Percentiles rank a stretch among this genome's conserved stretches.
These are phyloP conservation scores for Schizotus pectinicornis DNA, from an alignment of 2,888 invertebrate genomes.

Conservation along the genomic window DNA sequence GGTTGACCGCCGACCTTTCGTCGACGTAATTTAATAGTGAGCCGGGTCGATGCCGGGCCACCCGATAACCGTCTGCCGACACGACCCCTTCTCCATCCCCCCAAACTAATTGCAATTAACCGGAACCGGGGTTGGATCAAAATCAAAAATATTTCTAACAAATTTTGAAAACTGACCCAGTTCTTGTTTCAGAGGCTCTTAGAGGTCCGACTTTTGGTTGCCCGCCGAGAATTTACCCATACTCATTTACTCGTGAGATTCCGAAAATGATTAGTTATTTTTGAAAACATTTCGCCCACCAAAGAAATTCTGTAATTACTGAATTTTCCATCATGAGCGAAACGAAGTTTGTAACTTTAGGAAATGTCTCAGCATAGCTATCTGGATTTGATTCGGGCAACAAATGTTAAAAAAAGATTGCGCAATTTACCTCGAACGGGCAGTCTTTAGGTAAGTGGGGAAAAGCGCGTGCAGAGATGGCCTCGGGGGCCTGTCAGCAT, in stretches of 20 bases:
- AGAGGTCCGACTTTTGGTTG: too few species aligned
- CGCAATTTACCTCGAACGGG: background rate
- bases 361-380: too few species aligned
- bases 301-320: too few species aligned
- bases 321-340: too few species aligned
- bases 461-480: background rate
- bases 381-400: too few species aligned
- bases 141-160: background rate
- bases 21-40: constrained; percentile 50
- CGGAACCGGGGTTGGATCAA: constrained; percentile 24
- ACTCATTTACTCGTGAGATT: too few species aligned
- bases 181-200: too few species aligned
- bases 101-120: constrained; percentile 46
- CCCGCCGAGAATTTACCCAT: too few species aligned
- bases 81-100: constrained; percentile 17
- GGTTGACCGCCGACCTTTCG: constrained; percentile 50
- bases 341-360: too few species aligned
- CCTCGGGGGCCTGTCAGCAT: background rate
- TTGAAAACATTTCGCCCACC: too few species aligned
- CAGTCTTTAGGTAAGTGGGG: too few species aligned
- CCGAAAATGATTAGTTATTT: too few species aligned
- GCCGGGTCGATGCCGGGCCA: constrained; percentile 34
- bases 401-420: background rate
- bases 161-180: background rate
- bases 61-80: constrained; percentile 34